These are phyloP conservation scores for Holcopasites calliopsidis DNA, from an alignment of 1,140 invertebrate genomes.

Conservation along the genomic window DNA sequence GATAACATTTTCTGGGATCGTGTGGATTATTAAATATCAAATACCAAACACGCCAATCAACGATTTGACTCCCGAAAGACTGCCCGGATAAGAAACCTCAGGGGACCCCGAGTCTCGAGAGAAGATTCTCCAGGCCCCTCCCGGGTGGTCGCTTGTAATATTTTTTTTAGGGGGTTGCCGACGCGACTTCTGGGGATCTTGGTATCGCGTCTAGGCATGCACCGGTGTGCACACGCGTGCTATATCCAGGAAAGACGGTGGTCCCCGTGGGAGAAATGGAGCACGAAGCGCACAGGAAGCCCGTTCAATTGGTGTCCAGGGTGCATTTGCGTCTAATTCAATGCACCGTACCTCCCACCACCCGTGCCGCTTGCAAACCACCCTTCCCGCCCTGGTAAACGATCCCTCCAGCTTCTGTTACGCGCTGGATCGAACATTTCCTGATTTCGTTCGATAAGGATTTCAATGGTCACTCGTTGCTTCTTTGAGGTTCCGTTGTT, in stretches of 20 bases:
- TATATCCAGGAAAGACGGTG: conserved; percentile 58
- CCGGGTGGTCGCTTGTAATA: no score
- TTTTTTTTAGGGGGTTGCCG: no score
- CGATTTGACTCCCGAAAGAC: no score
- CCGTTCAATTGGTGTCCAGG: conserved; percentile 75
- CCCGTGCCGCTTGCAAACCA: conserved; percentile 42
- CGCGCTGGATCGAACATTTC: conserved; percentile 24
- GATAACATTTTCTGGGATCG: no score
- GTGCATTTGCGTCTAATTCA: conserved; percentile 78
- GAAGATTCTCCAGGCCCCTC: no score
- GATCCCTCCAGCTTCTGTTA: conserved; percentile 24
- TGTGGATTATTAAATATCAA: no score
- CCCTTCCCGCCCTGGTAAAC: conserved; percentile 33
- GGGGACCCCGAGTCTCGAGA: no score
- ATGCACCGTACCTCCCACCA: conserved; percentile 73
- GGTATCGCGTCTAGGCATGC: conserved; percentile 44
- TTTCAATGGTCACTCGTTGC: neutral
- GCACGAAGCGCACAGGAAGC: conserved; percentile 73
- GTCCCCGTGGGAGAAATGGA: conserved; percentile 72
- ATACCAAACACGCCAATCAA: no score
- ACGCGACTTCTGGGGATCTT: neutral
- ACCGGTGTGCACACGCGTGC: conserved; percentile 48
- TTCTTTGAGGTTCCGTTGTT: neutral
- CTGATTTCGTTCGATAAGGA: conserved; percentile 13
- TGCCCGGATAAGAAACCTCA: no score